Conservation (phyloP, 2,797 vertebrate species). For the Phyllotis vaccarum region DNA sequence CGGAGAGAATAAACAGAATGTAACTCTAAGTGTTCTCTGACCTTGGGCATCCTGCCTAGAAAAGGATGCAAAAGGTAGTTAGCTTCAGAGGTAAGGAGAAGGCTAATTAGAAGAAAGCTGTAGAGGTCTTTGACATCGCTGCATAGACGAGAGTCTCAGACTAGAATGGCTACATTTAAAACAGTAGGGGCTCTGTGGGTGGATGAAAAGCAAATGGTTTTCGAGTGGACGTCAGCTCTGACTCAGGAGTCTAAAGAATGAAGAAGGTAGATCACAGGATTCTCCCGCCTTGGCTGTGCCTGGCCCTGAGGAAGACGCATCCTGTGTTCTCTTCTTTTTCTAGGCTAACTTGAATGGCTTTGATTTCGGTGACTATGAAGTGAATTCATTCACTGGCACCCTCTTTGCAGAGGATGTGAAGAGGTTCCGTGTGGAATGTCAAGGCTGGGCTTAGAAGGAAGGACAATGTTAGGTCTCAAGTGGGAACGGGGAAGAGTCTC, state of each 20-base stretch:
- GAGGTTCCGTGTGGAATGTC: not conserved
- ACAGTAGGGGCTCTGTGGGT: not conserved
- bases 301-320: not conserved
- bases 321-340: not conserved
- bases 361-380: slow-evolving; percentile 59
- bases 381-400: not conserved
- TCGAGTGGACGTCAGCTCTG: not conserved
- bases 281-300: not conserved
- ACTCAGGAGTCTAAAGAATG: not conserved
- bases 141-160: not conserved
- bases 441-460: not conserved
- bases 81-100: not conserved
- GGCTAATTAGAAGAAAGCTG: slow-evolving; percentile 7
- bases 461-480: not conserved
- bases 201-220: slow-evolving; percentile 7
- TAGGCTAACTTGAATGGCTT: not conserved
- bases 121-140: not conserved
- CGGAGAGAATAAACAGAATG: not conserved
- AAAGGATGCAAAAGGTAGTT: not conserved
- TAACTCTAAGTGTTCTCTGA: not conserved
- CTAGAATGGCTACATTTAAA: not conserved
- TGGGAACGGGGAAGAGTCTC: not conserved
- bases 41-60: slow-evolving; percentile 9
- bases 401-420: not conserved
- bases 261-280: not conserved